These are phyloP conservation scores for Podargus strigoides DNA, from an alignment of 2,797 vertebrate species.

Conservation along the genomic window DNA sequence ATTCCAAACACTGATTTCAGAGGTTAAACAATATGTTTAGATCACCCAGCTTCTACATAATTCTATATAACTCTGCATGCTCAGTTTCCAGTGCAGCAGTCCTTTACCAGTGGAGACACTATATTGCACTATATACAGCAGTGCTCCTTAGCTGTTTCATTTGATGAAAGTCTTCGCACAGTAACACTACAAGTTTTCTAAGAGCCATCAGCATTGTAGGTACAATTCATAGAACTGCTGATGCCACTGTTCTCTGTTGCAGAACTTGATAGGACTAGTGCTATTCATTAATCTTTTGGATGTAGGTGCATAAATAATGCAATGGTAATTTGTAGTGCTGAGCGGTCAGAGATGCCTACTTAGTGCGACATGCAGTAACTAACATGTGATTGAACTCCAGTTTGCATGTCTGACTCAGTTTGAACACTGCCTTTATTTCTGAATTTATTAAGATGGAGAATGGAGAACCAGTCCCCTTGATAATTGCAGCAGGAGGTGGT, in stretches of 20 bases:
- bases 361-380: not conserved
- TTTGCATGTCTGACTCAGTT: not conserved
- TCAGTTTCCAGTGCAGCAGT: not conserved
- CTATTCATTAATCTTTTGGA: not conserved
- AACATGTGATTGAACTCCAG: not conserved
- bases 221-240: not conserved
- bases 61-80: not conserved
- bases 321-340: not conserved
- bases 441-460: slow-evolving; percentile 82
- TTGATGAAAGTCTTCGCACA: not conserved
- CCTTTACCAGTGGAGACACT: not conserved
- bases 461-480: slow-evolving; percentile 81
- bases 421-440: slow-evolving; percentile 48
- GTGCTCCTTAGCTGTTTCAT: not conserved
- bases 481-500: slow-evolving; percentile 93
- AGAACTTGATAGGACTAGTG: not conserved
- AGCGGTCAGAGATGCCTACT: not conserved
- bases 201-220: not conserved
- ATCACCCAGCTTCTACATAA: not conserved
- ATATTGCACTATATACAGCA: not conserved
- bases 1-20: not conserved
- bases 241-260: not conserved
- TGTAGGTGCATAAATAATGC: not conserved
- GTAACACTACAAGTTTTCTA: not conserved
- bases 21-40: not conserved